Base-by-base conservation (phyloP, 2,888 invertebrate species). In the Phengaris arion region DNA sequence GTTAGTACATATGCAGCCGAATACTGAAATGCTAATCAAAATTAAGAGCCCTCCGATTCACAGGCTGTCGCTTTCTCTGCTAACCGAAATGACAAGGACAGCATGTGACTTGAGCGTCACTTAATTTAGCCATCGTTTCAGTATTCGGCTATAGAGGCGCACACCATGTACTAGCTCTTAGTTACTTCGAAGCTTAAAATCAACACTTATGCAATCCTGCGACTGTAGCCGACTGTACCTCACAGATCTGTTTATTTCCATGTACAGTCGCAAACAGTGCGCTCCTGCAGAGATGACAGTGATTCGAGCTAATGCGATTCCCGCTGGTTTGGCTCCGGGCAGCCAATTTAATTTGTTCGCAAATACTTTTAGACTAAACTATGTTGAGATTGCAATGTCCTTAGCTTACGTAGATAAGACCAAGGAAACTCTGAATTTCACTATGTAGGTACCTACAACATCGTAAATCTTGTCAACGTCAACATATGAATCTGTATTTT, bases 231-330 rank as follows among this genome's bases (percentile, higher is more conserved):
- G 2, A 64, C 2, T 35, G 64, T 64, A 64, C 64, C 64, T 45
- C 77, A 13, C 74, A 76, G 77, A 78, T 77, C 76, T 78, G 75
- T 77, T 73, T 76, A 75, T 74, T 74, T 76, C 57, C 74, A 35
- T 54, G 35, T 57, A 46, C 54, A 75, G 9, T 45, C 74, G 46
- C 51, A 48, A 70, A 70, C 51, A 70, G 70, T 15, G 51, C 51
- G 51, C 70, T 64, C 64, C 64, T 51, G n/a, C n/a, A n/a, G 51
- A 70, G 70, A 70, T 51, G 70, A 70, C 70, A 70, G 70, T 70
- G 51, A 70, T 70, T 70, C 51, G 69, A 69, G 46, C 69, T 69
- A 48, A 69, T 69, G 46, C 69, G 48, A n/a, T 15, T 12, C 69
- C n/a, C 22, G 69, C 69, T 48, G 35, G 64, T 64, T 64, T 64